Evolutionary conservation across 2,113 vertebrate genomes (phyloP), one percentile per base, ranked within the genome.

Genomic region (Caranx melampygus): DNA sequence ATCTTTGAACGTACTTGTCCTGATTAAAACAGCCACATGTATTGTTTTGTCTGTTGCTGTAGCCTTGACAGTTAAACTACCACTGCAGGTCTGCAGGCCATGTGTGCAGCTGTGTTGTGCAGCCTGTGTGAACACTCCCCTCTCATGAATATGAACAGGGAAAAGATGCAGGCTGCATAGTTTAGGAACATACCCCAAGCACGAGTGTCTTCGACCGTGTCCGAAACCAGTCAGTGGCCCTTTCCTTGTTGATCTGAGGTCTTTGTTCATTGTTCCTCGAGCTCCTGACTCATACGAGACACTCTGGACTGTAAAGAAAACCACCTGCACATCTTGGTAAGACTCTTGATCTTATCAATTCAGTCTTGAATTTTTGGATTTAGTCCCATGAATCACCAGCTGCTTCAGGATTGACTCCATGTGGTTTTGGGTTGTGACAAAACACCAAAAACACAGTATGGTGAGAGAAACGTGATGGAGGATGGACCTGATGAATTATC

Each of bases 151-250:
- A 74, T 10, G 21, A 69, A 26, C 3, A 0, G 13, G 1, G 12
- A 69, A 52, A 37, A 63, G 62, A 76, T 52, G 40, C 54, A 75
- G 52, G 63, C 57, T 64, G 47, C 11, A 65, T 20, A 59, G 54
- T 78, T 77, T 34, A 40, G 54, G 4, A 79, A 93, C 93, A 44
- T 95, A 95, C 94, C 94, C 93, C 82, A 93, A 87, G 33, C 92
- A 94, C 58, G 94, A 95, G 87, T 94, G 94, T 47, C 94, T 93
- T 68, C 93, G 87, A 59, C 87, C 84, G 11, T 91, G 87, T 71
- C 93, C 90, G 7, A 88, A 91, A 49, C 86, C 87, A 72, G 88
- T 72, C 15, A 72, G 64, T 6, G 33, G 57, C 58, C 72, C 89
- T 83, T 90, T 94, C 57, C 91, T 87, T 15, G 70, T 51, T 49